Conservation (phyloP, 2,888 invertebrate species). For the Sepioteuthis lessoniana region DNA sequence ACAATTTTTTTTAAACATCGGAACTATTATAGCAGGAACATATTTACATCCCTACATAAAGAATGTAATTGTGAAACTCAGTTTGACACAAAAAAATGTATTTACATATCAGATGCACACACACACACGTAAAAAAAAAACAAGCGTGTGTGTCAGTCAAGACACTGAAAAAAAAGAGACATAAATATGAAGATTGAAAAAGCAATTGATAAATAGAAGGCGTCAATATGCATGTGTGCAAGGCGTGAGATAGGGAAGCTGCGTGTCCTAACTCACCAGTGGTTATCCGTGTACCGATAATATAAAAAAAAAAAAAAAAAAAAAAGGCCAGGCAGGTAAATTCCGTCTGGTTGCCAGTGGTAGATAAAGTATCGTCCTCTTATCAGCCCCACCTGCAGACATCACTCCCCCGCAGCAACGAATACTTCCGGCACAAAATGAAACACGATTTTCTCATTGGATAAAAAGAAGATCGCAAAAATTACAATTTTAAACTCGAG, state of each 20-base stretch:
- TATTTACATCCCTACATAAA: background rate
- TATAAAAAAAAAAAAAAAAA: background rate
- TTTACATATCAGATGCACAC: background rate
- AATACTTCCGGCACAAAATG: background rate
- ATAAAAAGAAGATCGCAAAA: background rate
- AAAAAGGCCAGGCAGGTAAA: background rate
- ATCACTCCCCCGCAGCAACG: constrained; percentile 1
- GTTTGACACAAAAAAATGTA: background rate
- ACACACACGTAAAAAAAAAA: background rate
- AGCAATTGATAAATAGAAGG: background rate
- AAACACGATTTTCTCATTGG: background rate
- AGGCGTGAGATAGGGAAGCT: background rate
- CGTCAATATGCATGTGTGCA: background rate
- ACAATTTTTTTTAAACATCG: background rate
- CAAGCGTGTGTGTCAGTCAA: background rate
- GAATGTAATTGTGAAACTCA: background rate
- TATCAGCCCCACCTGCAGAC: background rate
- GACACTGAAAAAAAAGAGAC: background rate
- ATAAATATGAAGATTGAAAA: constrained; percentile 14
- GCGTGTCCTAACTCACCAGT: background rate
- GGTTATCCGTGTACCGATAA: background rate
- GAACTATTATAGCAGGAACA: background rate
- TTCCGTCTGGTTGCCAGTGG: constrained; percentile 23
- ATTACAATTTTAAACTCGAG: background rate
- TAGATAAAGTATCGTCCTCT: constrained; percentile 7